Conservation (phyloP, 1,140 invertebrate genomes). For the Daktulosphaira vitifoliae region DNA sequence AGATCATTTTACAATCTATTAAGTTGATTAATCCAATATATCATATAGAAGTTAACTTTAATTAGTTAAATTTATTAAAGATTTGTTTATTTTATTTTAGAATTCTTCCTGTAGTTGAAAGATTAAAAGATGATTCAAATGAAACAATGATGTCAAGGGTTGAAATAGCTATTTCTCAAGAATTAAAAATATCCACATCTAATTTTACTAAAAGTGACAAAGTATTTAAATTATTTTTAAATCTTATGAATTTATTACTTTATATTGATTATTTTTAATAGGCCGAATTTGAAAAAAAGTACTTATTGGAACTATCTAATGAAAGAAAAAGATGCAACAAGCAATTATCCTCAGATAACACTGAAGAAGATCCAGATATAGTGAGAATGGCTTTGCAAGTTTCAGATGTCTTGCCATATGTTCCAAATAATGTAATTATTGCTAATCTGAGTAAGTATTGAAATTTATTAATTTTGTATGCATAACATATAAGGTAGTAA, state of each 20-base stretch:
- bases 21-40: too few relatives aligned
- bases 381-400: slow-evolving; percentile 27
- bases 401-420: slow-evolving; percentile 25
- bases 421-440: slow-evolving; percentile 4
- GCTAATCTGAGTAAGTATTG: slow-evolving; percentile 11
- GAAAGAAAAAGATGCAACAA: neutral
- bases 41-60: too few relatives aligned
- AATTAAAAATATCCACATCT: slow-evolving; percentile 21
- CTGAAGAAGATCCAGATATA: slow-evolving; percentile 18
- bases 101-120: slow-evolving; percentile 5
- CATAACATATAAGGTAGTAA: too few relatives aligned
- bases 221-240: neutral
- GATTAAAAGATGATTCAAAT: slow-evolving; percentile 3
- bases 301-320: slow-evolving; percentile 2
- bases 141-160: slow-evolving; percentile 2
- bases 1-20: too few relatives aligned
- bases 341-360: neutral
- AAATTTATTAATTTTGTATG: too few relatives aligned
- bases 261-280: neutral
- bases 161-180: slow-evolving; percentile 24
- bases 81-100: too few relatives aligned
- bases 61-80: too few relatives aligned
- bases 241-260: too few relatives aligned
- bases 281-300: slow-evolving; percentile 9
- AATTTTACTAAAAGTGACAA: slow-evolving; percentile 15